Percentiles rank a stretch among this genome's conserved stretches.
Conservation (phyloP, 2,888 invertebrate species). For the Congeria kusceri region DNA sequence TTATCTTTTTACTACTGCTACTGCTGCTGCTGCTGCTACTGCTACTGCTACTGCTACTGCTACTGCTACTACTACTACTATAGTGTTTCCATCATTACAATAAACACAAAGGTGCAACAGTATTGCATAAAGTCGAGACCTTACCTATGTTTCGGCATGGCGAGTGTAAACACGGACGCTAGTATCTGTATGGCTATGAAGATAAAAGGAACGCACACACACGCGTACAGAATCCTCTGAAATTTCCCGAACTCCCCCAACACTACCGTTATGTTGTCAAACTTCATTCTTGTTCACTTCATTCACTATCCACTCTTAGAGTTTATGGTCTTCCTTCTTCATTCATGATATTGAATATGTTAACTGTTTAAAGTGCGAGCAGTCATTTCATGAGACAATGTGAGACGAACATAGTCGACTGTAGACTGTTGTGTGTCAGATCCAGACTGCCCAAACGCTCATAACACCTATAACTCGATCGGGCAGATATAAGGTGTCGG, state of each 20-base stretch:
- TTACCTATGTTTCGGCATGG: not conserved
- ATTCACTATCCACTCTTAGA: too few species aligned
- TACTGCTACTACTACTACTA: not conserved
- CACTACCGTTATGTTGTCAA: not conserved
- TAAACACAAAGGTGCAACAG: too few species aligned
- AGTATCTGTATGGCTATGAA: not conserved
- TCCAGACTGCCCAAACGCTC: too few species aligned
- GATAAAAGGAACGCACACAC: not conserved
- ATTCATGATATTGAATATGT: too few species aligned
- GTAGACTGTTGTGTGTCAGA: too few species aligned
- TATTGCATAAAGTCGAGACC: too few species aligned
- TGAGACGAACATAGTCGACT: too few species aligned
- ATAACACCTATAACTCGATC: too few species aligned
- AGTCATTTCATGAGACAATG: too few species aligned
- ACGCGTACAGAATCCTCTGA: not conserved
- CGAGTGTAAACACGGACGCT: not conserved
- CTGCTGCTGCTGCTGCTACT: conserved; percentile 1
- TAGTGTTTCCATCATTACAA: not conserved
- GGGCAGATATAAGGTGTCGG: too few species aligned
- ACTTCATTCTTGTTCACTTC: not conserved
- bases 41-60: not conserved
- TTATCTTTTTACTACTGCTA: not conserved
- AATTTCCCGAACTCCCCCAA: conserved; percentile 2
- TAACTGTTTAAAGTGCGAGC: too few species aligned
- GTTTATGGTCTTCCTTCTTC: too few species aligned